Conservation (phyloP, 2,797 vertebrate genomes). For the Sebastes cheni region DNA sequence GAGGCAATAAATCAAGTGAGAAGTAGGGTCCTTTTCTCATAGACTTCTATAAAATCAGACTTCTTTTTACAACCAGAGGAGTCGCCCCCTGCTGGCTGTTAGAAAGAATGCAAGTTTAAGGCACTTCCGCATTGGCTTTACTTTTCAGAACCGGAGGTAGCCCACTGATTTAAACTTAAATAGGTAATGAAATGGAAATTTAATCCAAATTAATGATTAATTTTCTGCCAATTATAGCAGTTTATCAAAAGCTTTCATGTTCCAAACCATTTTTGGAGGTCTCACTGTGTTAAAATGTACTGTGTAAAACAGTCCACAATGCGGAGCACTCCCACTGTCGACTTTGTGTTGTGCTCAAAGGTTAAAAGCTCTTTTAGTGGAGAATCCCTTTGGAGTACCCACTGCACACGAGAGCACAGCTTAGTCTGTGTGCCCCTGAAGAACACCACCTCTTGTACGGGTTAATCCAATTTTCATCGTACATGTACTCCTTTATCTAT, state of each 20-base stretch:
- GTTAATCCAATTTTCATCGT: constrained; percentile 44
- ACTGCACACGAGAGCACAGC: constrained; percentile 50
- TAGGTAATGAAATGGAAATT: too few relatives aligned
- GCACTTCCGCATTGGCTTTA: too few relatives aligned
- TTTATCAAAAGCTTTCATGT: not conserved
- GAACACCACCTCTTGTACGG: constrained; percentile 12
- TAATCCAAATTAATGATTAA: not conserved
- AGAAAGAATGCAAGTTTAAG: too few relatives aligned
- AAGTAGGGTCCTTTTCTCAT: too few relatives aligned
- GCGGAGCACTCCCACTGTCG: not conserved
- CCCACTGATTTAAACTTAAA: too few relatives aligned
- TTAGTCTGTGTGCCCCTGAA: constrained; percentile 33
- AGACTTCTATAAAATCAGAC: too few relatives aligned
- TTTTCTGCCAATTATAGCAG: not conserved
- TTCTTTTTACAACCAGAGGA: too few relatives aligned
- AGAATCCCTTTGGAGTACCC: constrained; percentile 47
- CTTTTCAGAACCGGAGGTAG: too few relatives aligned
- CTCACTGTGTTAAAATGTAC: not conserved
- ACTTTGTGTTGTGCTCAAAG: constrained; percentile 38
- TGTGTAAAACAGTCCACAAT: not conserved
- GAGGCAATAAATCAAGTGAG: too few relatives aligned
- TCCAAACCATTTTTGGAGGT: not conserved
- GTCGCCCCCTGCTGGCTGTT: too few relatives aligned
- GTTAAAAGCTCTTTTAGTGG: constrained; percentile 57
- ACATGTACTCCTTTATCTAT: constrained; percentile 26